A percentile compares a stretch with the other conserved stretches of the same genome.
Evolutionary conservation across 2,888 invertebrate species (phyloP).

Genomic region (Cabera pusaria): DNA sequence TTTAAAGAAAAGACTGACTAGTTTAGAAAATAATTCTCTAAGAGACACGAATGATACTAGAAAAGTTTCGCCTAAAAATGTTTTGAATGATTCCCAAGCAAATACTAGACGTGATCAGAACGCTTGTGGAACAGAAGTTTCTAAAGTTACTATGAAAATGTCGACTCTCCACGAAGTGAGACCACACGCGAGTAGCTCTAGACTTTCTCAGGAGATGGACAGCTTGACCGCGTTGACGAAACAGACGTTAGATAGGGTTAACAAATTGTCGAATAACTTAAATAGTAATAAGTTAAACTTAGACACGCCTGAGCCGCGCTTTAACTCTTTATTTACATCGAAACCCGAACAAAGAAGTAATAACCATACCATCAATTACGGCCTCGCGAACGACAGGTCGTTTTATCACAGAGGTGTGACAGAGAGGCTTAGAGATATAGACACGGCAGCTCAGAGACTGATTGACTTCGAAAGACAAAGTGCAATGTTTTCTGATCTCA

Average conservation of each 20-base stretch:
- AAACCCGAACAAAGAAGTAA: constrained; percentile 62
- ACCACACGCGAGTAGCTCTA: constrained; percentile 64
- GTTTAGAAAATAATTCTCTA: constrained; percentile 76
- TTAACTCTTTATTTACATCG: constrained; percentile 62
- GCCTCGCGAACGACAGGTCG: constrained; percentile 56
- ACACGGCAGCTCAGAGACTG: constrained; percentile 79
- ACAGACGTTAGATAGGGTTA: constrained; percentile 87
- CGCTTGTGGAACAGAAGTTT: constrained; percentile 52
- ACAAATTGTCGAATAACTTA: constrained; percentile 84
- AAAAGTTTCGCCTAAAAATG: constrained; percentile 61
- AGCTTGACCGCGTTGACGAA: constrained; percentile 85
- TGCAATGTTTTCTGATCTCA: constrained; percentile 83
- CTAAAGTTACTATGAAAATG: constrained; percentile 60
- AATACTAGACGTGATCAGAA: constrained; percentile 51
- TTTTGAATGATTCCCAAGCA: constrained; percentile 53
- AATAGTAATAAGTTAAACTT: constrained; percentile 75
- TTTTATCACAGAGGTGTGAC: constrained; percentile 66
- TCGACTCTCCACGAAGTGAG: constrained; percentile 75
- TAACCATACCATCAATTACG: constrained; percentile 64
- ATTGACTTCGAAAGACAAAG: constrained; percentile 81
- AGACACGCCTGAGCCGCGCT: constrained; percentile 63
- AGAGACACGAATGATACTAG: constrained; percentile 66
- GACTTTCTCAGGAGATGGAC: constrained; percentile 84
- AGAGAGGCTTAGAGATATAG: constrained; percentile 77
- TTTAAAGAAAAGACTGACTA: constrained; percentile 83